Conservation (phyloP, 2,888 invertebrate species). For the Caprella mutica region DNA sequence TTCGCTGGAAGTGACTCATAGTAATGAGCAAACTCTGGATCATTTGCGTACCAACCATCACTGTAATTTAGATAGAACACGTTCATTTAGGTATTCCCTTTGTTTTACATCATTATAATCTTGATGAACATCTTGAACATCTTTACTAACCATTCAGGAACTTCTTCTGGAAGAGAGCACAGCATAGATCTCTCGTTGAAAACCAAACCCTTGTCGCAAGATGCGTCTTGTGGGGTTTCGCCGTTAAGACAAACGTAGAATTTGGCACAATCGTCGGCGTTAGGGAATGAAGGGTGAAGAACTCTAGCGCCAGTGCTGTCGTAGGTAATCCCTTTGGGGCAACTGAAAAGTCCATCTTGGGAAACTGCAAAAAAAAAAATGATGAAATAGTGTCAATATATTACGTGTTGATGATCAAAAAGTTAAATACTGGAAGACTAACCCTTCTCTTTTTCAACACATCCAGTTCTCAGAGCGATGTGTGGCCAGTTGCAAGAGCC, state of each 20-base stretch:
- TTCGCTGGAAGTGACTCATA: slow-evolving; percentile 4
- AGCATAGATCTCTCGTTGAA: slow-evolving; percentile 73
- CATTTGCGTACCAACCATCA: slow-evolving; percentile 20
- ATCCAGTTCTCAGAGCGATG: slow-evolving; percentile 62
- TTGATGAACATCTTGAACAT: not conserved
- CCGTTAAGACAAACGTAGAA: slow-evolving; percentile 84
- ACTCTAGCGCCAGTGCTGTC: slow-evolving; percentile 59
- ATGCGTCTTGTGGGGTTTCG: slow-evolving; percentile 72
- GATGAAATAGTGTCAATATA: not conserved
- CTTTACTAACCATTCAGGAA: slow-evolving; percentile 30
- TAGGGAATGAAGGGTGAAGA: slow-evolving; percentile 72
- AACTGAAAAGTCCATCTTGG: slow-evolving; percentile 66
- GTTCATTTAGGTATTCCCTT: not conserved
- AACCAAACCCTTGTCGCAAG: slow-evolving; percentile 76
- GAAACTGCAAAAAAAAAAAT: slow-evolving; percentile 48
- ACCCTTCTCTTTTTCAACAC: slow-evolving; percentile 39
- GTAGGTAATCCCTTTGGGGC: slow-evolving; percentile 57
- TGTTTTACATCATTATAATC: not conserved
- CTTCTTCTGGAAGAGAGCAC: slow-evolving; percentile 45
- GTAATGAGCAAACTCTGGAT: slow-evolving; percentile 22
- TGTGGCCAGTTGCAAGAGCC: slow-evolving; percentile 87
- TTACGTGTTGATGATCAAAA: not conserved
- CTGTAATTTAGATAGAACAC: not conserved
- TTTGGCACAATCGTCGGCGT: slow-evolving; percentile 77
- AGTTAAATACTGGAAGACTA: too few relatives aligned